Evolutionary conservation across 2,113 vertebrate species (phyloP).

Genomic region (Microcebus griseorufus): DNA sequence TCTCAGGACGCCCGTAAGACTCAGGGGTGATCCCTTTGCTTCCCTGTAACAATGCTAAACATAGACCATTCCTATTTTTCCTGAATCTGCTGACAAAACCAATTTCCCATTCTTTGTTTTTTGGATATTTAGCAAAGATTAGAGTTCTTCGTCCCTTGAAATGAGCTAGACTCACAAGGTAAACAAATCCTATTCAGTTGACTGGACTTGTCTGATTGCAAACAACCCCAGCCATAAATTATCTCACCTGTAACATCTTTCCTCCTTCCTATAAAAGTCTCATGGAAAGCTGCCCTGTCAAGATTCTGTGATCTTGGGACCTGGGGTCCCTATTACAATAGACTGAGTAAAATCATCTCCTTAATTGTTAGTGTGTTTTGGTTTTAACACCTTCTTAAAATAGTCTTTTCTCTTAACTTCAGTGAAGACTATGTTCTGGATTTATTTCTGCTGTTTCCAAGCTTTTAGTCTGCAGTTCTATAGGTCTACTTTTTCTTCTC

Average conservation of each 20-base stretch:
- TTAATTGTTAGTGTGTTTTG: background rate
- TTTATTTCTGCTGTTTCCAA: background rate
- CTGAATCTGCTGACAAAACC: background rate
- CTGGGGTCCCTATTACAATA: background rate
- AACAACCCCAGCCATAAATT: background rate
- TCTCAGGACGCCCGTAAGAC: background rate
- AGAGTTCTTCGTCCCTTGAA: background rate
- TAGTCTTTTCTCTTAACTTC: background rate
- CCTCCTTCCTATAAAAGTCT: background rate
- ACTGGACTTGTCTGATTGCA: background rate
- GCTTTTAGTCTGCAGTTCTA: background rate
- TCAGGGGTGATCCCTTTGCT: background rate
- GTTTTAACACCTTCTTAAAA: conserved; percentile 17
- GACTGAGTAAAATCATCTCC: background rate
- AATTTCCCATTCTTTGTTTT: background rate
- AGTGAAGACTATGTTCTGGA: background rate
- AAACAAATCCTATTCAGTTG: background rate
- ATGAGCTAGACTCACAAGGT: background rate
- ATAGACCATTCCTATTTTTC: background rate
- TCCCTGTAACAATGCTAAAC: background rate
- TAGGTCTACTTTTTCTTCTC: background rate
- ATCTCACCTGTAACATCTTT: background rate
- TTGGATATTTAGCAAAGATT: background rate
- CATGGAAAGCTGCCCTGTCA: background rate
- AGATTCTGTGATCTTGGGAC: background rate